phyloP scores from a whole-genome alignment of 2,797 vertebrate genomes.

The Gobionotothen gibberifrons region DNA sequence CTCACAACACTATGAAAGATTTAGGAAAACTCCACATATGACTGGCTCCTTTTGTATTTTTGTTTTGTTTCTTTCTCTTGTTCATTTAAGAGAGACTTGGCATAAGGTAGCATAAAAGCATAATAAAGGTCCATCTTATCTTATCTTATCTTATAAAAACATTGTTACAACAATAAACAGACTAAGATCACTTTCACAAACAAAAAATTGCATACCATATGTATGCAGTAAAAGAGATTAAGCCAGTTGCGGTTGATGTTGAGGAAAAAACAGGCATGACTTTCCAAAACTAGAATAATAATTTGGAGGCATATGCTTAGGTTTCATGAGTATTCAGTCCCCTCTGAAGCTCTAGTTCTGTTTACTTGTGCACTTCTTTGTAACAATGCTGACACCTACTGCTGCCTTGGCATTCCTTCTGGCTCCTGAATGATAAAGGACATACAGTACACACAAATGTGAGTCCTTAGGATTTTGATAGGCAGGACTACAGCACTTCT shows the following conservation, averaged over 20 bases:
- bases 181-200: neutral
- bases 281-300: neutral
- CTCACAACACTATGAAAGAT: neutral
- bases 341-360: conserved; percentile 8
- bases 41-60: neutral
- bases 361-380: conserved; percentile 1
- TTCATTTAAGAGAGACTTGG: neutral
- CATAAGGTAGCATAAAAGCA: no score
- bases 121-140: no score
- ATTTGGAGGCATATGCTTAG: neutral
- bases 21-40: neutral
- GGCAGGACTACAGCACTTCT: conserved; percentile 14
- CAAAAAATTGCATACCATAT: neutral
- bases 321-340: neutral
- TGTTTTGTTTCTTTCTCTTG: neutral
- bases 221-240: neutral
- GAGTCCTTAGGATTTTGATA: conserved; percentile 4
- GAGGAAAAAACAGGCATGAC: neutral
- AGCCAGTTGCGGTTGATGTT: no score
- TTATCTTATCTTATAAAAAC: neutral
- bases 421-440: conserved; percentile 4
- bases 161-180: neutral
- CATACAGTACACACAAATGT: conserved; percentile 4
- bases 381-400: conserved; percentile 13
- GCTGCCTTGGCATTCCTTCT: neutral